Conservation (phyloP, 1,140 invertebrate genomes). For the Brachionus angularis region DNA sequence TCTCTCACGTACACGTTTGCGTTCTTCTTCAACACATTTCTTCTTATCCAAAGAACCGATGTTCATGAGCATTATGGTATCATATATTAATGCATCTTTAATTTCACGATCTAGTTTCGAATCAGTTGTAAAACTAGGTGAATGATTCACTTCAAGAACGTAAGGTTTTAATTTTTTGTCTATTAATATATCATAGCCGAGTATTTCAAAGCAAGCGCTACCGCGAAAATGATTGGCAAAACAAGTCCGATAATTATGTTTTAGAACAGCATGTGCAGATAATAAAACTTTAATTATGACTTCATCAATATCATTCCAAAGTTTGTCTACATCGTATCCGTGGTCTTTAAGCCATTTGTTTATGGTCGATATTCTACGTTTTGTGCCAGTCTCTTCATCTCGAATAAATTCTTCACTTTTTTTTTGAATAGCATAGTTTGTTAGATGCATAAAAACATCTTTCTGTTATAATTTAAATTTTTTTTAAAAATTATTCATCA, state of each 20-base stretch:
- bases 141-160: slow-evolving; percentile 83
- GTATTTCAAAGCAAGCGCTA: slow-evolving; percentile 80
- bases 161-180: slow-evolving; percentile 78
- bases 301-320: slow-evolving; percentile 69
- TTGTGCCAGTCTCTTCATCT: slow-evolving; percentile 71
- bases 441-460: slow-evolving; percentile 60
- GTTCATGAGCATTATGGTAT: slow-evolving; percentile 77
- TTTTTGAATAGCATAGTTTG: slow-evolving; percentile 60
- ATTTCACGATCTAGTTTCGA: slow-evolving; percentile 75
- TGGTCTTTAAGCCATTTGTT: slow-evolving; percentile 69
- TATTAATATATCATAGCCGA: slow-evolving; percentile 80
- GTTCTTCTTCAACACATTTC: slow-evolving; percentile 65
- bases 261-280: slow-evolving; percentile 74
- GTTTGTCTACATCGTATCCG: slow-evolving; percentile 68
- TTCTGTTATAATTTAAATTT: slow-evolving; percentile 49
- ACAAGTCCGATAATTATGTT: slow-evolving; percentile 79
- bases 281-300: slow-evolving; percentile 82
- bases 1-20: slow-evolving; percentile 56
- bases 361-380: slow-evolving; percentile 77
- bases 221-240: slow-evolving; percentile 77
- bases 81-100: slow-evolving; percentile 73
- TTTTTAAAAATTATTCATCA: not conserved
- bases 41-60: slow-evolving; percentile 72
- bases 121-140: slow-evolving; percentile 82
- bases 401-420: slow-evolving; percentile 70